Percentiles rank a stretch among this genome's conserved stretches.
These are phyloP conservation scores for Chiridota heheva DNA, from an alignment of 35 echinoderm and acorn worm genomes.

Conservation along the genomic window DNA sequence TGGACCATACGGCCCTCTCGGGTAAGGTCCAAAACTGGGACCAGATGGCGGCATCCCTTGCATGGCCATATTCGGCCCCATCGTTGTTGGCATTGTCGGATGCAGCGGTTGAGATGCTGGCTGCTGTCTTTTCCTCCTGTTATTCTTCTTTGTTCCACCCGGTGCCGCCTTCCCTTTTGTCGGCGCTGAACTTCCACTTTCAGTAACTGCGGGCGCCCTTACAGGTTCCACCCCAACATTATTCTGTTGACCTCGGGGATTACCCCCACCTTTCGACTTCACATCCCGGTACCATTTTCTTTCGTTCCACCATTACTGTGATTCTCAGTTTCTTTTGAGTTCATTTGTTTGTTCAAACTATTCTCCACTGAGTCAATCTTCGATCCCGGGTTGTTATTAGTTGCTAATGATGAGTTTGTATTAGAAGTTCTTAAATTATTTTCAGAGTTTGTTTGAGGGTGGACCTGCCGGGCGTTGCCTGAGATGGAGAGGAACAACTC, in stretches of 20 bases:
- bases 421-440: too few relatives aligned
- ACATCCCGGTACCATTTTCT: too few relatives aligned
- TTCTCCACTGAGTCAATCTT: too few relatives aligned
- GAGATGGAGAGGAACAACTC: too few relatives aligned
- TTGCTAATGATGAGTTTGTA: too few relatives aligned
- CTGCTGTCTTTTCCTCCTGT: constrained; percentile 58
- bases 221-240: constrained; percentile 12
- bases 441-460: too few relatives aligned
- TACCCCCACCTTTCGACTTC: too few relatives aligned
- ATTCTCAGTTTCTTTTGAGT: too few relatives aligned
- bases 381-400: too few relatives aligned
- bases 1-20: constrained; percentile 57
- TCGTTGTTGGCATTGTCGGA: constrained; percentile 44
- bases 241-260: constrained; percentile 21
- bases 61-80: constrained; percentile 50
- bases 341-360: too few relatives aligned
- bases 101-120: constrained; percentile 82
- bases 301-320: too few relatives aligned
- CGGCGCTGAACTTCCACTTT: constrained; percentile 28
- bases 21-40: constrained; percentile 81
- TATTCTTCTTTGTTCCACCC: constrained; percentile 12
- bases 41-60: constrained; percentile 74
- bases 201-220: constrained; percentile 27
- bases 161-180: constrained; percentile 44
- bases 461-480: too few relatives aligned